A percentile compares a stretch with the other conserved stretches of the same genome.
Evolutionary conservation across 2,113 vertebrate species (phyloP).

Genomic region (Trematomus loennbergii): DNA sequence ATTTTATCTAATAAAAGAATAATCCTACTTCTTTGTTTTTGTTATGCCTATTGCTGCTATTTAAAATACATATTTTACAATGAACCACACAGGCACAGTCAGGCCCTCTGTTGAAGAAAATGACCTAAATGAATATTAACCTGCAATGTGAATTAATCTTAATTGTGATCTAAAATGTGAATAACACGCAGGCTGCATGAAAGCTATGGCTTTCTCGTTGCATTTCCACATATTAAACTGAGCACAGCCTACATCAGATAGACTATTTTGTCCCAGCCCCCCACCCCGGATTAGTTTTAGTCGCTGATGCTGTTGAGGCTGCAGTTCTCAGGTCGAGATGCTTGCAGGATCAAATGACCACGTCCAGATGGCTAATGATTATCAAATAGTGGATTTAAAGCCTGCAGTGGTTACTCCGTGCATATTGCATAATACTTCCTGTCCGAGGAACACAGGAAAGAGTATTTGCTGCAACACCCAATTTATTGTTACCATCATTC

Average conservation of each 20-base stretch:
- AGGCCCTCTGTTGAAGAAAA: not conserved
- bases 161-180: not conserved
- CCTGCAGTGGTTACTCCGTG: constrained; percentile 32
- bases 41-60: not conserved
- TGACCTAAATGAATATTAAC: not conserved
- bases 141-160: not conserved
- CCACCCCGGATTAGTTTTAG: constrained; percentile 65
- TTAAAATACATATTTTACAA: no score
- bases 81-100: not conserved
- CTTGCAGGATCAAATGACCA: constrained; percentile 84
- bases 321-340: constrained; percentile 74
- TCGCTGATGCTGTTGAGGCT: constrained; percentile 72
- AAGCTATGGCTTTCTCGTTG: not conserved
- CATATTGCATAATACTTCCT: constrained; percentile 65
- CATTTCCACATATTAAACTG: constrained; percentile 42
- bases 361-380: constrained; percentile 84
- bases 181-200: not conserved
- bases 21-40: no score
- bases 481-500: no score
- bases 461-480: constrained; percentile 26
- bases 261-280: constrained; percentile 27
- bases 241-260: constrained; percentile 14
- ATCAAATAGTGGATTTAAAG: constrained; percentile 75
- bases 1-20: no score
- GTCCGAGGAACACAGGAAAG: constrained; percentile 17